Evolutionary conservation across 2,113 vertebrate species (phyloP), one percentile per base, ranked within the genome.

Genomic region (Archocentrus centrarchus): DNA sequence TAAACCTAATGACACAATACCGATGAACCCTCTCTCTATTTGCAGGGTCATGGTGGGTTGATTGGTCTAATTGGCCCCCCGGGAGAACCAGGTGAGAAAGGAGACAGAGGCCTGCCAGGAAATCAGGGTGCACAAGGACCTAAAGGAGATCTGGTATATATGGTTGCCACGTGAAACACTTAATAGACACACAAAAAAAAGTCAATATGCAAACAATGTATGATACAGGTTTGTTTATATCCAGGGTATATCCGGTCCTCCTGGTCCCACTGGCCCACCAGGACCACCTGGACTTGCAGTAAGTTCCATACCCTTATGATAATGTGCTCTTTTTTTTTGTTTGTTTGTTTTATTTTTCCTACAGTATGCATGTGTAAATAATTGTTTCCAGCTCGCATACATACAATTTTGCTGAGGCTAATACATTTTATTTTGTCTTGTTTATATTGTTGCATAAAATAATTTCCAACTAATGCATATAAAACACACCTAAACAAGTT

Each of bases 41-140:
- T 91, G 47, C 81, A 99, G 97, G 98, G 98, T 77, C 98, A 98
- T 6, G 95, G 94, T 5, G 98, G 98, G 27, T 86, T 98, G 61
- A 96, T 97, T 0, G 98, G 98, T 22, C 94, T 98, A 57, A 95
- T 98, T 1, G 98, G 98, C 0, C 96, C 96, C 2, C 96, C 98
- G 0, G 98, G 98, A 79, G 98, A 98, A 70, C 87, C 93, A n/a
- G 98, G 98, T 2, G 98, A 98, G 93, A 98, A 98, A 88, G 98
- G 98, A 44, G 98, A 99, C 87, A 93, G 92, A 83, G 98, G 98
- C 1, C 93, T 97, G 18, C 97, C 97, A 1, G 98, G 98, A 30
- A 92, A 81, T 73, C 96, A 98, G 91, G 98, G 98, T 8, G 80
- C 92, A 75, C 95, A 78, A 0, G 98, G 98, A 58, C 82, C 95